Base-by-base conservation (phyloP, 2,797 vertebrate genomes). In the Phylloscopus collybita region DNA sequence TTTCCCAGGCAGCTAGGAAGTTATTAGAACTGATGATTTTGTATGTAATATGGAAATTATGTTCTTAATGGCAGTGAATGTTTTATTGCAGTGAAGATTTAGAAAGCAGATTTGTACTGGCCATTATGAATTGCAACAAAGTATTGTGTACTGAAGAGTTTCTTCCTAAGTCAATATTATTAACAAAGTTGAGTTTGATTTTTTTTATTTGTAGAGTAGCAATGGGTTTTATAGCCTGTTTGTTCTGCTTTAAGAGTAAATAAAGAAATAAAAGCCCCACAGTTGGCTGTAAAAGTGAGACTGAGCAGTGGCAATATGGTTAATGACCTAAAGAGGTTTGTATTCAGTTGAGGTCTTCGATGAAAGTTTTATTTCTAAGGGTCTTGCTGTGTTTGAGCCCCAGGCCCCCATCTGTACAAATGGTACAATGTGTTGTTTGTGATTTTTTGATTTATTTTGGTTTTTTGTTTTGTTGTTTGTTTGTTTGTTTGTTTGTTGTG, bases 391-490 rank as follows among this genome's bases (percentile, higher is more conserved):
- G 11, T 71, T 73, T 73, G 26, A 30, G n/a, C 22, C 67, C 56
- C 49, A n/a, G 40, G 27, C 14, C 15, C 13, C 57, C 22, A 23
- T 42, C 38, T 90, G 10, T 69, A 9, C n/a, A 75, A 53, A 75
- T 4, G 3, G 8, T 59, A 54, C 11, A 18, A 5, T 61, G 34
- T 53, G 5, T 16, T 72, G 54, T 45, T n/a, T 36, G 8, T 69
- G 40, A 10, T 13, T 21, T 32, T 59, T 38, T 7, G 5, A 29
- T 54, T 22, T 32, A 15, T 50, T 60, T 76, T n/a, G 5, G 9
- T 42, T n/a, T 15, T 34, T 53, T n/a, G 19, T 5, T 71, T 66
- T 26, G 5, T 32, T 3, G 0, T 0, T 27, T 6, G 2, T 21
- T 47, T 47, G 6, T 54, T 54, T 70, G 2, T 18, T 53, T 61